Conservation (phyloP, 2,113 vertebrate genomes). For the Oreochromis tanganicae region DNA sequence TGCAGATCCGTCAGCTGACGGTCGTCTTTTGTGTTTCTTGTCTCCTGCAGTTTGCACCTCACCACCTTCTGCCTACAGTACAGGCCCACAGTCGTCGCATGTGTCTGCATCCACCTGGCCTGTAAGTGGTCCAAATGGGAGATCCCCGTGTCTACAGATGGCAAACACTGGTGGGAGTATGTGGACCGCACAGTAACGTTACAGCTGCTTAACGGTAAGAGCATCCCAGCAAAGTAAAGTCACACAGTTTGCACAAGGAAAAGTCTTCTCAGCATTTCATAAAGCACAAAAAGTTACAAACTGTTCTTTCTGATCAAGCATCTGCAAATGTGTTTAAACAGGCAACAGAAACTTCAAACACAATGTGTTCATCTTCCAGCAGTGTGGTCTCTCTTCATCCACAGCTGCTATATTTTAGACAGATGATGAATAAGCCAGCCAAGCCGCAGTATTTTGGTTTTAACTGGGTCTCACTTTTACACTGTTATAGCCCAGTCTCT, state of each 20-base stretch:
- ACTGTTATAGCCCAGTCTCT: neutral
- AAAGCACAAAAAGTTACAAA: neutral
- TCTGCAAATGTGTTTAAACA: neutral
- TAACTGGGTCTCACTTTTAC: neutral
- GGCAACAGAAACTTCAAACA: neutral
- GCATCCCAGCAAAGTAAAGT: neutral
- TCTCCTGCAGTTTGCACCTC: constrained; percentile 87
- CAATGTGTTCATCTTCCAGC: neutral
- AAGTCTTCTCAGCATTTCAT: neutral
- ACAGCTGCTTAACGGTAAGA: constrained; percentile 91
- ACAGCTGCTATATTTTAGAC: neutral
- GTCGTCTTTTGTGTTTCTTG: neutral
- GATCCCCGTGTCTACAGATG: constrained; percentile 96
- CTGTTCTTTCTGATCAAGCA: neutral
- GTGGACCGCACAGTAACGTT: constrained; percentile 92
- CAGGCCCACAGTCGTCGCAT: constrained; percentile 96
- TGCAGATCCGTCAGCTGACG: neutral
- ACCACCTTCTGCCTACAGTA: constrained; percentile 99
- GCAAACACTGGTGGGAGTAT: constrained; percentile 99
- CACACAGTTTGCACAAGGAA: neutral
- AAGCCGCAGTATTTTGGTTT: neutral
- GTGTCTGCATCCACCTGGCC: constrained; percentile 98
- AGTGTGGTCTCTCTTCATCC: neutral
- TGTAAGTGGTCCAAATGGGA: constrained; percentile 99
- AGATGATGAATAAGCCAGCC: neutral